Evolutionary conservation across 1,140 invertebrate species (phyloP).

Genomic region (Pogonomyrmex barbatus): DNA sequence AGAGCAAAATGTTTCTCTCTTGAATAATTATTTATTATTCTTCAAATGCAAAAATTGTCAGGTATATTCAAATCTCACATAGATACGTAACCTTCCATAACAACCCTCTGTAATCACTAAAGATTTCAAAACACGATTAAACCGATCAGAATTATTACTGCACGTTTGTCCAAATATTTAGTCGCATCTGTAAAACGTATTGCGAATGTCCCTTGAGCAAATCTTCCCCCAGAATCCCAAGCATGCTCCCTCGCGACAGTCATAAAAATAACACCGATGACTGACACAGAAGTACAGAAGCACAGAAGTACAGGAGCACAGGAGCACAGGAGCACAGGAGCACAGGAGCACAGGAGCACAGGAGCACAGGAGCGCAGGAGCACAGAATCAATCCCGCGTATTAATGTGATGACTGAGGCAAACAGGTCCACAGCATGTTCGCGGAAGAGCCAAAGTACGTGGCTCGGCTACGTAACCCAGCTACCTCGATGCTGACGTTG

Average conservation of each 20-base stretch:
- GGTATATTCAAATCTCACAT: not conserved
- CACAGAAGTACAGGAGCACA: too few species aligned
- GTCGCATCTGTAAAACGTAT: slow-evolving; percentile 10
- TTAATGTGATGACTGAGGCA: slow-evolving; percentile 14
- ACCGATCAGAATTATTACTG: slow-evolving; percentile 4
- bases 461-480: slow-evolving; percentile 48
- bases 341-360: too few species aligned
- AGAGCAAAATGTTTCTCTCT: not conserved
- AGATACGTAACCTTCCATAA: not conserved
- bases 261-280: slow-evolving; percentile 6
- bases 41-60: not conserved
- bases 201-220: not conserved
- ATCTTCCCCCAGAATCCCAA: slow-evolving; percentile 38
- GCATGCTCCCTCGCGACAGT: slow-evolving; percentile 21
- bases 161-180: slow-evolving; percentile 34
- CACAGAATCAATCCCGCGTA: too few species aligned
- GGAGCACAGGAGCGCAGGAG: too few species aligned
- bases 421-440: slow-evolving; percentile 50
- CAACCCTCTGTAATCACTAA: too few species aligned
- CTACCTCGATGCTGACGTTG: slow-evolving; percentile 67
- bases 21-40: not conserved
- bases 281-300: too few species aligned
- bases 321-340: too few species aligned
- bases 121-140: not conserved
- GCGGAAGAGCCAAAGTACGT: slow-evolving; percentile 60